These are phyloP conservation scores for Zeus faber DNA, from an alignment of 2,113 vertebrate genomes.

Conservation along the genomic window DNA sequence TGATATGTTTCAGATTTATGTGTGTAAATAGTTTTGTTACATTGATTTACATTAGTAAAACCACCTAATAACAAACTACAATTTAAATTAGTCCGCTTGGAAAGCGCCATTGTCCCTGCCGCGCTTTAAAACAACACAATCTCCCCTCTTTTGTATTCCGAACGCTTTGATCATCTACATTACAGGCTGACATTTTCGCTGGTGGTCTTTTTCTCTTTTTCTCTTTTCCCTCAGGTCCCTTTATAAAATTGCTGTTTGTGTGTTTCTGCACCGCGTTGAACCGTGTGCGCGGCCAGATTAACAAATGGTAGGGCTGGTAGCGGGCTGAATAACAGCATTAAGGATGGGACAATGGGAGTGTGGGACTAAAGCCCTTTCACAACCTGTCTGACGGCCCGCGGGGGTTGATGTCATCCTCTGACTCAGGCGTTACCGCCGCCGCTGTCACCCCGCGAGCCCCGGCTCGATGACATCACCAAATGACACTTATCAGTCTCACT, in stretches of 20 bases:
- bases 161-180: neutral
- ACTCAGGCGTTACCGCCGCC: constrained; percentile 72
- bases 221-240: constrained; percentile 25
- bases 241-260: constrained; percentile 60
- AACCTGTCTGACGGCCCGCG: constrained; percentile 73
- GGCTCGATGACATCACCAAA: constrained; percentile 70
- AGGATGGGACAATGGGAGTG: constrained; percentile 73
- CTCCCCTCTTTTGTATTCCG: too few relatives aligned
- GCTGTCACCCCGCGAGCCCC: constrained; percentile 67
- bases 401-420: constrained; percentile 81
- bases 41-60: too few relatives aligned
- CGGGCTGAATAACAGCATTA: constrained; percentile 79
- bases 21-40: too few relatives aligned
- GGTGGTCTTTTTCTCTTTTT: too few relatives aligned
- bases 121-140: too few relatives aligned
- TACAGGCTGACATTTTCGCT: too few relatives aligned
- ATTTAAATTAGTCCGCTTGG: too few relatives aligned
- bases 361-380: constrained; percentile 73
- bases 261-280: constrained; percentile 63
- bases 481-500: constrained; percentile 54
- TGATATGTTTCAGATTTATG: too few relatives aligned
- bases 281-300: constrained; percentile 76
- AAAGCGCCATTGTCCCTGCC: too few relatives aligned
- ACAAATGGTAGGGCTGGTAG: constrained; percentile 61
- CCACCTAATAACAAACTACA: too few relatives aligned